A percentile compares a stretch with the other conserved stretches of the same genome.
Conservation (phyloP, 2,888 invertebrate species). For the Iselma pallidipennis region DNA sequence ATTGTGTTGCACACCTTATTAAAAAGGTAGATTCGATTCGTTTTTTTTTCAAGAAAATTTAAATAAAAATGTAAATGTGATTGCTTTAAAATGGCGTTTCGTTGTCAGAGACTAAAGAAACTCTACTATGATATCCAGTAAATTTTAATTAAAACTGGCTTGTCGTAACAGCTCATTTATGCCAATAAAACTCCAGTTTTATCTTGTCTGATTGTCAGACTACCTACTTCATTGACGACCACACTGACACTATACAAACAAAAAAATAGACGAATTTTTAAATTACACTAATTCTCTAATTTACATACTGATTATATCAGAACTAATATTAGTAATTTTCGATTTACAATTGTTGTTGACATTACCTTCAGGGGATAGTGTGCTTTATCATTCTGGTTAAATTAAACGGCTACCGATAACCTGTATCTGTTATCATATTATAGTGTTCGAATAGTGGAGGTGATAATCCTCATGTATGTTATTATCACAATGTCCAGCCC, state of each 20-base stretch:
- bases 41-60: not conserved
- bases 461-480: constrained; percentile 10
- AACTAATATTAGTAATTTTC: too few relatives aligned
- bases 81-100: constrained; percentile 21
- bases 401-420: too few relatives aligned
- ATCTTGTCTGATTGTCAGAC: not conserved
- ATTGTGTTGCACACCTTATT: constrained; percentile 6
- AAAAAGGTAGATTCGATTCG: not conserved
- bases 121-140: constrained; percentile 1
- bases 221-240: not conserved
- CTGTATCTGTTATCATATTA: too few relatives aligned
- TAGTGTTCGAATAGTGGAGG: too few relatives aligned
- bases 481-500: constrained; percentile 28
- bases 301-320: too few relatives aligned
- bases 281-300: too few relatives aligned
- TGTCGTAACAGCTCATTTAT: constrained; percentile 4
- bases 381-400: too few relatives aligned
- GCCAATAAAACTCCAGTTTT: constrained; percentile 1
- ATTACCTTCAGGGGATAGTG: too few relatives aligned
- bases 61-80: constrained; percentile 34
- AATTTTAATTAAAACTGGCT: constrained; percentile 9
- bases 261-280: too few relatives aligned
- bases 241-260: not conserved
- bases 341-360: not conserved
- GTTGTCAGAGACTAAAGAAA: constrained; percentile 11